Percentiles rank a stretch among this genome's conserved stretches.
Conservation (phyloP, 2,797 vertebrate genomes). For the Parambassis ranga region DNA sequence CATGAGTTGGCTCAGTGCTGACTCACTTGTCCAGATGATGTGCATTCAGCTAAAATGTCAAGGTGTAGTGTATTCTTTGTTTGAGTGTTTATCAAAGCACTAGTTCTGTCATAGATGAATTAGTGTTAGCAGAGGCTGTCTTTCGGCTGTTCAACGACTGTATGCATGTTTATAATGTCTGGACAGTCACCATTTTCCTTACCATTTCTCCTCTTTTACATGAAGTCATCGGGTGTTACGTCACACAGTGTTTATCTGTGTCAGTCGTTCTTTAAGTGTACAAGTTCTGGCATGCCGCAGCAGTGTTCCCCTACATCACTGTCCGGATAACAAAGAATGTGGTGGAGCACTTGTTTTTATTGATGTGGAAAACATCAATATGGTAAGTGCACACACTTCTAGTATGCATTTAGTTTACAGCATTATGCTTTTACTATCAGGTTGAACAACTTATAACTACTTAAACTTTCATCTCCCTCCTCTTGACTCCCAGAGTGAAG, state of each 20-base stretch:
- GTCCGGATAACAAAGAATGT: constrained; percentile 70
- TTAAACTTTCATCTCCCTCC: background rate
- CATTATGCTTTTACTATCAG: background rate
- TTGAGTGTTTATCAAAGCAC: too few species aligned
- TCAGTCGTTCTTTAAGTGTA: constrained; percentile 91
- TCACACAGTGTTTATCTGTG: constrained; percentile 95
- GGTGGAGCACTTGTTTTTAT: constrained; percentile 90
- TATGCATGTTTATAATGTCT: too few species aligned
- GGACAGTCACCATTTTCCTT: background rate
- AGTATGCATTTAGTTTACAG: background rate
- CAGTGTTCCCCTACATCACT: constrained; percentile 85
- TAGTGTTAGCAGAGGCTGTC: too few species aligned
- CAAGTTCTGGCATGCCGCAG: constrained; percentile 89
- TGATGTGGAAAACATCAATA: constrained; percentile 95
- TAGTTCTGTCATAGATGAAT: too few species aligned
- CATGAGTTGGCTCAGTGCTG: too few species aligned
- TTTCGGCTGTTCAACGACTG: too few species aligned
- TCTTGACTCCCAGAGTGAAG: constrained; percentile 84
- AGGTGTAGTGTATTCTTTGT: too few species aligned
- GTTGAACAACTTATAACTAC: background rate
- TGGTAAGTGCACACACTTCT: constrained; percentile 77
- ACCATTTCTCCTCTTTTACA: background rate
- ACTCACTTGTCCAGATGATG: too few species aligned
- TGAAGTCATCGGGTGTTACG: constrained; percentile 91
- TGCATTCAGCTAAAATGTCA: too few species aligned